A percentile compares a stretch with the other conserved stretches of the same genome.
Evolutionary conservation across 1,140 invertebrate genomes (phyloP).

Genomic region (Drusus annulatus): DNA sequence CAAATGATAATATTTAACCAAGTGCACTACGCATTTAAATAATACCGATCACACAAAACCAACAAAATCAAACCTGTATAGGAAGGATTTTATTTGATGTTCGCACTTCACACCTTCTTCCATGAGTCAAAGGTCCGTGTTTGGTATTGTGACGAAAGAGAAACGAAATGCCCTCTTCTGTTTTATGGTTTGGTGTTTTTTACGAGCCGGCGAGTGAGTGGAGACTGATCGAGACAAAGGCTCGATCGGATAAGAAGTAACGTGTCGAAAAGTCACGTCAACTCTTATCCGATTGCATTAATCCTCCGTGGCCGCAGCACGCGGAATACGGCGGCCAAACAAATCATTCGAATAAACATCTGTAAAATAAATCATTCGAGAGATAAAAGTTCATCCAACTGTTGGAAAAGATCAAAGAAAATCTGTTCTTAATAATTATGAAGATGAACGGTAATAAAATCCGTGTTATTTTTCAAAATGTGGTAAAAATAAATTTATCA

Average conservation of each 20-base stretch:
- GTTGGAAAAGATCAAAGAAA: too few relatives aligned
- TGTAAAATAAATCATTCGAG: too few relatives aligned
- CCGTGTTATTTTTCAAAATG: background rate
- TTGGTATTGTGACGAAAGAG: too few relatives aligned
- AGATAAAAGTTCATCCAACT: too few relatives aligned
- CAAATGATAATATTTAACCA: too few relatives aligned
- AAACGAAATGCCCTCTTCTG: too few relatives aligned
- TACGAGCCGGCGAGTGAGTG: too few relatives aligned
- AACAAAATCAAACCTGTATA: too few relatives aligned
- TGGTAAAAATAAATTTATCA: background rate
- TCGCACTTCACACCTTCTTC: background rate
- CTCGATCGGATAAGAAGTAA: constrained; percentile 2
- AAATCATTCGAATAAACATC: background rate
- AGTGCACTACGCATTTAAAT: too few relatives aligned
- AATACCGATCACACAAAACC: too few relatives aligned
- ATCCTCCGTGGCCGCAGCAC: too few relatives aligned
- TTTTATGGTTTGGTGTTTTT: too few relatives aligned
- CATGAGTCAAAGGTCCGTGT: background rate
- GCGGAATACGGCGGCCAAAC: background rate
- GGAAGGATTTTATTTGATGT: background rate
- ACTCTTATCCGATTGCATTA: constrained; percentile 7
- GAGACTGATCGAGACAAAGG: constrained; percentile 14
- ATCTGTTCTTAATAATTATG: background rate
- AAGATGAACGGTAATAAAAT: background rate
- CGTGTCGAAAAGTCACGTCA: constrained; percentile 5